These are phyloP conservation scores for Gadus macrocephalus DNA, from an alignment of 2,113 vertebrate species.

Conservation along the genomic window DNA sequence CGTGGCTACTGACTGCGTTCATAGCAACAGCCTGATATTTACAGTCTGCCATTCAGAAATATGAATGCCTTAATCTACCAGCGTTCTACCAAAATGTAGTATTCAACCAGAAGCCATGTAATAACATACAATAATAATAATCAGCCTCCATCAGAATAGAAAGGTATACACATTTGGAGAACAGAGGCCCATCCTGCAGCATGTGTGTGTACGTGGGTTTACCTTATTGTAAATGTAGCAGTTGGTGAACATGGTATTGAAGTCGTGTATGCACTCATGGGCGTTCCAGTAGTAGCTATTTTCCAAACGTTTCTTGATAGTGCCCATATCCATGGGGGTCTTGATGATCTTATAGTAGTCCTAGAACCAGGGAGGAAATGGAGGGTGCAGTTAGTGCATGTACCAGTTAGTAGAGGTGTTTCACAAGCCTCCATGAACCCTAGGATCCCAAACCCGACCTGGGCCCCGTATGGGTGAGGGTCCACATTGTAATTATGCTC, in stretches of 20 bases:
- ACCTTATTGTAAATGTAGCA: slow-evolving; percentile 99
- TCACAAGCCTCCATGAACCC: no score
- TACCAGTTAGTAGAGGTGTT: no score
- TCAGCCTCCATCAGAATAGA: neutral
- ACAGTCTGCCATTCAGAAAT: no score
- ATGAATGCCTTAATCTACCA: no score
- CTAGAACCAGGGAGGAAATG: slow-evolving; percentile 55
- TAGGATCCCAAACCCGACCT: no score
- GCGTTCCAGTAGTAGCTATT: slow-evolving; percentile 94
- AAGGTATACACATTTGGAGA: neutral
- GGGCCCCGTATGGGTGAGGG: no score
- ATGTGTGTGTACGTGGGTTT: slow-evolving; percentile 3
- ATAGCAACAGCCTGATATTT: no score
- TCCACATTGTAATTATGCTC: no score
- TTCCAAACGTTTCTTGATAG: slow-evolving; percentile 90
- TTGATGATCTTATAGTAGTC: slow-evolving; percentile 97
- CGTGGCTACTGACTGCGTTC: no score
- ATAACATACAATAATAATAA: no score
- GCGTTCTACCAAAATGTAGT: no score
- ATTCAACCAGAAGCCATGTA: no score
- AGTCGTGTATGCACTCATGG: slow-evolving; percentile 96
- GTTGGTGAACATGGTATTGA: slow-evolving; percentile 98
- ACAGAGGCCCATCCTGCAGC: neutral
- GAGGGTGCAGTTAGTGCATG: neutral
- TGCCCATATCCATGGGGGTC: slow-evolving; percentile 94